A percentile compares a stretch with the other conserved stretches of the same genome.
phyloP scores from a whole-genome alignment of 2,888 invertebrate genomes.

The Sepiola atlantica region DNA sequence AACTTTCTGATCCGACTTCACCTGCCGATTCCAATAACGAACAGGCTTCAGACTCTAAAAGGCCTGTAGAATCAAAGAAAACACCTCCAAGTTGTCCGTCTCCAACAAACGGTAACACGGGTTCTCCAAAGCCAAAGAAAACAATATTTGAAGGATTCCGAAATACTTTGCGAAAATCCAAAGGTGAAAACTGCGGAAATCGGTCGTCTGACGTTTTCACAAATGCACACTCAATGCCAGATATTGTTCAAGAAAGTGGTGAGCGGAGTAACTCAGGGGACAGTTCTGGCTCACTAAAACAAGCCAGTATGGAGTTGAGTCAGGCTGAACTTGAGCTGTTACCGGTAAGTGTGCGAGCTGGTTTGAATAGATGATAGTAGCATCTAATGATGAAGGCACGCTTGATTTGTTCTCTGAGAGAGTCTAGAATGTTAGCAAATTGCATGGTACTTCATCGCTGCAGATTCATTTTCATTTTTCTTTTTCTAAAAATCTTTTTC shows the following conservation, averaged over 20 bases:
- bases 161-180: slow-evolving; percentile 79
- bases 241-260: slow-evolving; percentile 55
- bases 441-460: slow-evolving; percentile 12
- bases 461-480: neutral
- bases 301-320: slow-evolving; percentile 55
- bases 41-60: slow-evolving; percentile 47
- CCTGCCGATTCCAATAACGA: slow-evolving; percentile 55
- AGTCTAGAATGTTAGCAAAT: slow-evolving; percentile 48
- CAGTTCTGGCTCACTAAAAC: slow-evolving; percentile 50
- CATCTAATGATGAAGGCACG: slow-evolving; percentile 44
- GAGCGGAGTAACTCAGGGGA: slow-evolving; percentile 51
- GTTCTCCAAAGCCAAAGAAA: slow-evolving; percentile 76
- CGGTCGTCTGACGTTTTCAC: slow-evolving; percentile 52
- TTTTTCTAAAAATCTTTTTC: neutral
- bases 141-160: slow-evolving; percentile 80
- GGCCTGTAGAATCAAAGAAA: slow-evolving; percentile 40
- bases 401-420: slow-evolving; percentile 34
- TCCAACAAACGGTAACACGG: slow-evolving; percentile 49
- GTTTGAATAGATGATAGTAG: slow-evolving; percentile 53
- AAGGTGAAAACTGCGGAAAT: slow-evolving; percentile 66
- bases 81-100: slow-evolving; percentile 45
- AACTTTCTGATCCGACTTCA: slow-evolving; percentile 63
- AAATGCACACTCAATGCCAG: slow-evolving; percentile 57
- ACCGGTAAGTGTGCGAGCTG: slow-evolving; percentile 60
- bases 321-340: slow-evolving; percentile 57